These are phyloP conservation scores for Drosophila cognata DNA, from an alignment of 2,888 invertebrate genomes.

Conservation along the genomic window DNA sequence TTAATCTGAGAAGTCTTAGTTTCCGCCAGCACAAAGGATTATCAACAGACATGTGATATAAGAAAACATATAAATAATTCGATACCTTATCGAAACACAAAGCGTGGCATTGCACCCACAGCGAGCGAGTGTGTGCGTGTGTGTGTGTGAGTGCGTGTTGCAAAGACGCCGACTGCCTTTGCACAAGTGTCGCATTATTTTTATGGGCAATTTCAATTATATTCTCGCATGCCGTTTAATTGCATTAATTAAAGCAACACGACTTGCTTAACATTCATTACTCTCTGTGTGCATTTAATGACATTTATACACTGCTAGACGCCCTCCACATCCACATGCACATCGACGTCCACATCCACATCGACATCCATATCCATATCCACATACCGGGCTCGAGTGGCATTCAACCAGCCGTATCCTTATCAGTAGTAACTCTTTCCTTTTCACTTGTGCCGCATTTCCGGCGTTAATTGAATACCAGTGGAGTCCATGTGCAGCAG, in stretches of 20 bases:
- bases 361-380: background rate
- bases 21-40: background rate
- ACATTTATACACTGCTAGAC: conserved; percentile 36
- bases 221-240: conserved; percentile 64
- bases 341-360: background rate
- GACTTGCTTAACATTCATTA: conserved; percentile 74
- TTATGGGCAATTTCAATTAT: conserved; percentile 70
- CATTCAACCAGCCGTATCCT: conserved; percentile 50
- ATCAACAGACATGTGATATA: background rate
- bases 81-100: conserved; percentile 10
- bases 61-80: background rate
- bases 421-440: conserved; percentile 55
- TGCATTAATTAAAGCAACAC: conserved; percentile 76
- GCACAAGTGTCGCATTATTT: conserved; percentile 49
- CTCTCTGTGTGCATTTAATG: conserved; percentile 45
- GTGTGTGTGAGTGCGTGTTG: background rate
- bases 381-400: conserved; percentile 3
- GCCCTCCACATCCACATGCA: conserved; percentile 8
- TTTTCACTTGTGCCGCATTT: conserved; percentile 55
- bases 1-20: background rate
- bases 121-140: background rate
- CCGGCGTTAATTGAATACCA: conserved; percentile 73
- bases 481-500: conserved; percentile 38
- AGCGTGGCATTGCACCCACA: conserved; percentile 3
- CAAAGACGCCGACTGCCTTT: conserved; percentile 2